A percentile compares a stretch with the other conserved stretches of the same genome.
phyloP scores from a whole-genome alignment of 2,888 invertebrate genomes.

The Mechanitis mazaeus region DNA sequence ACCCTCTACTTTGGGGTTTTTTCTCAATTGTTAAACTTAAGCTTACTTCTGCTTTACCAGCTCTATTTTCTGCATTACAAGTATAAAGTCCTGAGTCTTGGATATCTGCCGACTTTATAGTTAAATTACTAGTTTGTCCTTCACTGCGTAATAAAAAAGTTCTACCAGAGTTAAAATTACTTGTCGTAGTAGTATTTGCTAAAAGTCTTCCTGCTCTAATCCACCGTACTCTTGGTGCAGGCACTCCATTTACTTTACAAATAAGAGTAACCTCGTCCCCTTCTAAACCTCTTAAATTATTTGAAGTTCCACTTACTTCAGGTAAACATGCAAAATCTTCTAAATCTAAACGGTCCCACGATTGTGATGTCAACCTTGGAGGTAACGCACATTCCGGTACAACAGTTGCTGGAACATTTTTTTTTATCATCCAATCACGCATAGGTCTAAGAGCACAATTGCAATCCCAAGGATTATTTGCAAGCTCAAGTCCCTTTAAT shows the following conservation, averaged over 20 bases:
- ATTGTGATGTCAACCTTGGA: constrained; percentile 76
- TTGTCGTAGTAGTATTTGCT: constrained; percentile 74
- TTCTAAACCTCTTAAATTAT: constrained; percentile 80
- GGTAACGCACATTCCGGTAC: constrained; percentile 83
- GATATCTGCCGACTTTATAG: constrained; percentile 82
- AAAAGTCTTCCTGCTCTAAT: constrained; percentile 82
- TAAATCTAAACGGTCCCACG: constrained; percentile 85
- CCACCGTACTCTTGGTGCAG: constrained; percentile 85
- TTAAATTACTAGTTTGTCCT: constrained; percentile 83
- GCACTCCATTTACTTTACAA: constrained; percentile 82
- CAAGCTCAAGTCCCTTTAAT: constrained; percentile 84
- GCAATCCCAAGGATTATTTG: constrained; percentile 90
- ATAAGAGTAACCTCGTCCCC: constrained; percentile 84
- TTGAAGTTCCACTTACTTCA: constrained; percentile 78
- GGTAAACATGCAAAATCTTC: constrained; percentile 89
- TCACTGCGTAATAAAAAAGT: constrained; percentile 81
- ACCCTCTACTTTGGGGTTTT: constrained; percentile 77
- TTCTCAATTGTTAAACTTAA: constrained; percentile 83
- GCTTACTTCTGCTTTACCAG: constrained; percentile 84
- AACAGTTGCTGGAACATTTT: constrained; percentile 83
- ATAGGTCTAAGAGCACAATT: constrained; percentile 85
- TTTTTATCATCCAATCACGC: constrained; percentile 86
- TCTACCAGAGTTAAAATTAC: constrained; percentile 71
- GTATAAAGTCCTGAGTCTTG: constrained; percentile 86
- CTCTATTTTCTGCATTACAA: constrained; percentile 88